phyloP scores from a whole-genome alignment of 2,113 vertebrate genomes.

The Galemys pyrenaicus region DNA sequence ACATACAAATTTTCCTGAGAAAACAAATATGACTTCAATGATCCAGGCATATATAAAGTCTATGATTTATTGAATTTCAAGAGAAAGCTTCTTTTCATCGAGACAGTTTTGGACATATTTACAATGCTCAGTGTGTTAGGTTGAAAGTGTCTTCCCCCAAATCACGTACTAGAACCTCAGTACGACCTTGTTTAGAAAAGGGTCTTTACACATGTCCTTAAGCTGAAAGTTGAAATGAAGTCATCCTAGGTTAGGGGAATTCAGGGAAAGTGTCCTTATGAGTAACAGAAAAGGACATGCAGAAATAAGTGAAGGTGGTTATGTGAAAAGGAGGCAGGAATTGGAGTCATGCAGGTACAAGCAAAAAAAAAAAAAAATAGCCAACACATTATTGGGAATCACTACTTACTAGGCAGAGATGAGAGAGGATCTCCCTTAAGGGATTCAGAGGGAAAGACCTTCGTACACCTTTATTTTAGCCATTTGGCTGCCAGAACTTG shows the following conservation, averaged over 20 bases:
- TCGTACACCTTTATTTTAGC: not conserved
- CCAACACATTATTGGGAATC: not conserved
- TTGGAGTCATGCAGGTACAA: not conserved
- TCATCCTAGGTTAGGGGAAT: not conserved
- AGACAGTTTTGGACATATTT: not conserved
- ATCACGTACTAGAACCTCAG: not conserved
- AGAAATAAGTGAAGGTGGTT: not conserved
- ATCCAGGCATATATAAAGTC: not conserved
- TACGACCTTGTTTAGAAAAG: not conserved
- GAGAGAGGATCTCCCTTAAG: not conserved
- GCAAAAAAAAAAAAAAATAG: not conserved
- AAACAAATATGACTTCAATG: not conserved
- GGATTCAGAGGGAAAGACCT: no score
- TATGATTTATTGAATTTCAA: not conserved
- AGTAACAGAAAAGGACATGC: not conserved
- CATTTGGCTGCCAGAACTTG: not conserved
- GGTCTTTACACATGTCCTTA: not conserved
- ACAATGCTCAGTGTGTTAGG: not conserved
- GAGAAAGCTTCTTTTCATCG: not conserved
- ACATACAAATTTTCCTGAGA: not conserved
- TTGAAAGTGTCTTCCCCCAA: not conserved
- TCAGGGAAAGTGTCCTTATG: not conserved
- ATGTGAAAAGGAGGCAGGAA: not conserved
- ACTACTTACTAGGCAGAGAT: not conserved
- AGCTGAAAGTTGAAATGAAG: not conserved